Evolutionary conservation across 2,113 vertebrate genomes (phyloP).

Genomic region (Dermatemys mawii): DNA sequence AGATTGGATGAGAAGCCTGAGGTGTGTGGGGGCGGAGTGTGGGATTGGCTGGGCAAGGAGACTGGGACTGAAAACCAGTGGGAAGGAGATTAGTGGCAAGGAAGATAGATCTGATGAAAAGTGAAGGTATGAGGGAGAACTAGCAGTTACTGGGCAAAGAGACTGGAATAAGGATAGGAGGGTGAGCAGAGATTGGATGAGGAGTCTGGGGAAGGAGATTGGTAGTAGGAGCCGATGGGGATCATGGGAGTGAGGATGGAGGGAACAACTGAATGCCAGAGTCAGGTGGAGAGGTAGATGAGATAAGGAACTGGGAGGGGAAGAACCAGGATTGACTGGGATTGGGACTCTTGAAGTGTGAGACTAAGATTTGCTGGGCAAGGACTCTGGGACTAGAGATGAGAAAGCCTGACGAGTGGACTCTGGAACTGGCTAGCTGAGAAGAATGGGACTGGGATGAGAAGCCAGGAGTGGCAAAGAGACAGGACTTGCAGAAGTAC

Average conservation of each 20-base stretch:
- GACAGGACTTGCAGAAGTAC: neutral
- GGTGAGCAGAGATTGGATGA: neutral
- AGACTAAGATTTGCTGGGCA: neutral
- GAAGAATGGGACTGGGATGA: neutral
- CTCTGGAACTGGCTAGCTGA: neutral
- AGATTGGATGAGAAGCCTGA: neutral
- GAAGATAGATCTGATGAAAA: rapidly evolving
- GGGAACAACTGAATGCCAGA: neutral
- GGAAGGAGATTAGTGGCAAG: neutral
- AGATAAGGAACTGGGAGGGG: rapidly evolving
- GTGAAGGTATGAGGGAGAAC: neutral
- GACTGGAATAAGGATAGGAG: neutral
- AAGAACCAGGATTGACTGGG: neutral
- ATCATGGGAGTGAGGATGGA: neutral
- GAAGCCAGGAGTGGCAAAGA: neutral
- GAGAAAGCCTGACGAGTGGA: neutral
- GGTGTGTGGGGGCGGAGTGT: too few species aligned
- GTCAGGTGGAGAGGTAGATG: neutral
- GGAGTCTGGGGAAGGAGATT: neutral
- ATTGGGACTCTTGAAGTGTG: neutral
- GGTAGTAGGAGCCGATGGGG: neutral
- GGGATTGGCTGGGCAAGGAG: neutral
- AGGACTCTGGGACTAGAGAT: neutral
- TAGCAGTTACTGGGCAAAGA: neutral
- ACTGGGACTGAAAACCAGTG: neutral